Evolutionary conservation across 2,797 vertebrate genomes (phyloP), one percentile per base, ranked within the genome.

Genomic region (Coendou prehensilis): DNA sequence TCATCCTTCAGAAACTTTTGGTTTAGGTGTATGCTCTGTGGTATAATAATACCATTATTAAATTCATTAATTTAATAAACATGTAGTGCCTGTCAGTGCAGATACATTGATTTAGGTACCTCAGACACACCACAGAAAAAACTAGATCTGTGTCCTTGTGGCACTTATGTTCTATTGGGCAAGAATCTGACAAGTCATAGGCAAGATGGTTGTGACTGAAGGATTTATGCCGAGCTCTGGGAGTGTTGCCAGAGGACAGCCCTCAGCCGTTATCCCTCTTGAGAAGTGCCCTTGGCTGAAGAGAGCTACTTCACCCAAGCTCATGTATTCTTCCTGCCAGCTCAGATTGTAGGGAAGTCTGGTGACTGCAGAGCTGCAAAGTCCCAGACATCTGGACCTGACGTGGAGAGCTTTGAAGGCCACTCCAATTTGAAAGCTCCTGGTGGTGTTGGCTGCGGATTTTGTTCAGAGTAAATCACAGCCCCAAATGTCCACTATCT

Each of bases 1-100:
- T 85, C 56, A 92, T 90, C 2, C 17, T 94, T 76, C 47, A 76
- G 84, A 92, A 94, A 80, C 54, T 93, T 96, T 93, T 64, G 30
- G 33, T 64, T 93, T 93, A 79, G 67, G 37, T 47, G 41, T 95
- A 28, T 67, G 33, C 64, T 93, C 86, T 57, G 15, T 57, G 67
- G 23, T 82, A 26, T 41, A 67, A 22, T 41, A 61, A 85, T 20
- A 52, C 57, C 83, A 54, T 20, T 59, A 61, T 30, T 84, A 57
- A 57, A 94, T 57, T 92, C n/a, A 59, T 83, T 82, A 61, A 92
- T 69, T 89, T 80, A 81, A 89, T 71, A 83, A 80, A 81, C 20
- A 61, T 4, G 41, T 92, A 90, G 45, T 69, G 8, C n/a, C n/a
- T 33, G 6, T n/a, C 14, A 41, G 50, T 17, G 13, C 22, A 81